Evolutionary conservation across 2,113 vertebrate genomes (phyloP).

Genomic region (Phrynocephalus versicolor): DNA sequence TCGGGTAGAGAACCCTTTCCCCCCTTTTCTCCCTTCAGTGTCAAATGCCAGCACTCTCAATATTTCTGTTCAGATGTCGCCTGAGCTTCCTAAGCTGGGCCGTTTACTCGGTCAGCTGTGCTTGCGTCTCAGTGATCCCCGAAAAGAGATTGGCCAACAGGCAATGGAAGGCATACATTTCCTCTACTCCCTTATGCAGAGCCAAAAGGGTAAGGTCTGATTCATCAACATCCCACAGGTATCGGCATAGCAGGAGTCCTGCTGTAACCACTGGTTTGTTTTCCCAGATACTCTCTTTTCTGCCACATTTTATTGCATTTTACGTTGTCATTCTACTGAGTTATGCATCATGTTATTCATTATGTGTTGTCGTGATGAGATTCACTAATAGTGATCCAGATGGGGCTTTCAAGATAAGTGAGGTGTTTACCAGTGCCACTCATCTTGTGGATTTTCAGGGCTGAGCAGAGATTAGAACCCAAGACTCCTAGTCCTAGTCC

Average conservation of each 20-base stretch:
- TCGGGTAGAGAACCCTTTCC: not conserved
- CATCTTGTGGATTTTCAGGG: too few species aligned
- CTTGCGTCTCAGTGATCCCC: constrained; percentile 53
- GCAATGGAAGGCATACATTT: constrained; percentile 58
- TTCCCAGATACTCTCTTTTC: not conserved
- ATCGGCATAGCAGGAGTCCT: not conserved
- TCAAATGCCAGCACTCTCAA: not conserved
- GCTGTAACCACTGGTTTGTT: not conserved
- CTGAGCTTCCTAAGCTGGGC: constrained; percentile 46
- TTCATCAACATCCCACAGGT: not conserved
- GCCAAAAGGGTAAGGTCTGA: constrained; percentile 55
- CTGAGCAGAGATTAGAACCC: too few species aligned
- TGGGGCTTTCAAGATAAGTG: too few species aligned
- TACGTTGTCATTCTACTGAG: not conserved
- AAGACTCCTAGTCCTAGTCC: too few species aligned
- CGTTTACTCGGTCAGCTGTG: constrained; percentile 62
- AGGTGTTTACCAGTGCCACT: too few species aligned
- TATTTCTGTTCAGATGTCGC: constrained; percentile 43
- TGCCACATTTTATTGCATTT: not conserved
- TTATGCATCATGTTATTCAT: not conserved
- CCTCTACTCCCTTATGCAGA: constrained; percentile 60
- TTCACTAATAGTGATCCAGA: too few species aligned
- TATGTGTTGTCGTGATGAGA: not conserved
- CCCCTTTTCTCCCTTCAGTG: not conserved
- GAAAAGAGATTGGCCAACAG: constrained; percentile 48